These are phyloP conservation scores for Petroica traversi DNA, from an alignment of 2,113 vertebrate species.

Conservation along the genomic window DNA sequence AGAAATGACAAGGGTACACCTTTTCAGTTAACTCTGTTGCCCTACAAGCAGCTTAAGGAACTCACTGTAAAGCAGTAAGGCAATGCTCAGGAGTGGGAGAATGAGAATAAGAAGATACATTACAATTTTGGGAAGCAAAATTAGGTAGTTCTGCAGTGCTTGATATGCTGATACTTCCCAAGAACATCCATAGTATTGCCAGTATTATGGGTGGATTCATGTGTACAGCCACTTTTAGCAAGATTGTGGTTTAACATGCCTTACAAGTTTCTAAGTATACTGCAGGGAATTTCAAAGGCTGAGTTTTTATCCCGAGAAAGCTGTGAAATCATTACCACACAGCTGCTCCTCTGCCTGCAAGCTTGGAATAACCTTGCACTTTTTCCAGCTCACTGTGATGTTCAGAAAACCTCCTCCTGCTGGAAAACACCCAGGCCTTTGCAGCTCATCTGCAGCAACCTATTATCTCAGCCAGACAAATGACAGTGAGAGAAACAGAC, in stretches of 20 bases:
- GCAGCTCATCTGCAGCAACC: neutral
- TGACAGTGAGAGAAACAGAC: neutral
- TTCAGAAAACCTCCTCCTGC: neutral
- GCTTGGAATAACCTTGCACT: neutral
- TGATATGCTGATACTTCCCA: neutral
- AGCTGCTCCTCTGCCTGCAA: neutral
- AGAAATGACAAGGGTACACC: neutral
- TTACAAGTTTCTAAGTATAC: neutral
- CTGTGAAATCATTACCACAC: neutral
- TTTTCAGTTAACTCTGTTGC: neutral
- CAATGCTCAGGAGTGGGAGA: neutral
- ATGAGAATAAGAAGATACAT: neutral
- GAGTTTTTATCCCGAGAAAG: neutral
- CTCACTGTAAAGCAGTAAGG: neutral
- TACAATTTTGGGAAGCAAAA: neutral
- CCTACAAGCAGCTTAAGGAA: neutral
- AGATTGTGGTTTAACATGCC: neutral
- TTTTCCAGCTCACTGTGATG: neutral
- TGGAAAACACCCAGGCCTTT: neutral
- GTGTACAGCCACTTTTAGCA: neutral
- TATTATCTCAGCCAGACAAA: neutral
- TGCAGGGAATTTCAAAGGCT: neutral
- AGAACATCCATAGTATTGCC: rapidly evolving
- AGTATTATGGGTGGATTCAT: neutral
- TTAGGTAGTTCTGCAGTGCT: neutral